Percentiles rank a stretch among this genome's conserved stretches.
phyloP scores from a whole-genome alignment of 2,888 invertebrate genomes.

The Tachystola acroxantha region DNA sequence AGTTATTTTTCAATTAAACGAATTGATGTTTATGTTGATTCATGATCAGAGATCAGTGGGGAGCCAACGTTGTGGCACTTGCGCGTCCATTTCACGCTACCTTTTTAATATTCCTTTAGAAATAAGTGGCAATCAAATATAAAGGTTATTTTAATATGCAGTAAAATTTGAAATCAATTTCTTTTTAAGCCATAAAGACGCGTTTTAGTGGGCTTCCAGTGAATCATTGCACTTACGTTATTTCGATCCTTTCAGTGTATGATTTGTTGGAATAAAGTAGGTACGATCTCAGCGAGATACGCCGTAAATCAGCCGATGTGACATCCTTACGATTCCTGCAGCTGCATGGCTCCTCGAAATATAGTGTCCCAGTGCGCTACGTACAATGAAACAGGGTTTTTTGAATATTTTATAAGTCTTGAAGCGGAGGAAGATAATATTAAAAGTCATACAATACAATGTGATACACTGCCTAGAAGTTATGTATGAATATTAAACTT shows the following conservation, averaged over 20 bases:
- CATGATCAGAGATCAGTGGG: conserved; percentile 50
- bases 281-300: conserved; percentile 58
- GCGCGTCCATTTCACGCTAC: conserved; percentile 16
- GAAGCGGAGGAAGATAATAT: conserved; percentile 6
- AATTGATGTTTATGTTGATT: conserved; percentile 59
- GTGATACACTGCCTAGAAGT: too few relatives aligned
- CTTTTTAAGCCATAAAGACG: conserved; percentile 58
- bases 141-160: conserved; percentile 73
- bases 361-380: conserved; percentile 34
- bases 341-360: conserved; percentile 52
- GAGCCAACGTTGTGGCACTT: conserved; percentile 35
- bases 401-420: conserved; percentile 22
- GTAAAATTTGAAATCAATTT: conserved; percentile 73
- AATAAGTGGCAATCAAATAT: conserved; percentile 60
- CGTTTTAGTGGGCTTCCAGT: conserved; percentile 52
- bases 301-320: conserved; percentile 62
- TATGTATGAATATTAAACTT: too few relatives aligned
- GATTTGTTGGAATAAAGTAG: conserved; percentile 60
- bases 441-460: background rate
- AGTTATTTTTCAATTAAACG: conserved; percentile 52
- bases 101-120: conserved; percentile 36
- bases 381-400: conserved; percentile 19
- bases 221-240: conserved; percentile 47
- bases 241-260: conserved; percentile 46
- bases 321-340: conserved; percentile 53